Evolutionary conservation across 2,888 invertebrate species (phyloP), one percentile per base, ranked within the genome.

Genomic region (Deilephila elpenor): DNA sequence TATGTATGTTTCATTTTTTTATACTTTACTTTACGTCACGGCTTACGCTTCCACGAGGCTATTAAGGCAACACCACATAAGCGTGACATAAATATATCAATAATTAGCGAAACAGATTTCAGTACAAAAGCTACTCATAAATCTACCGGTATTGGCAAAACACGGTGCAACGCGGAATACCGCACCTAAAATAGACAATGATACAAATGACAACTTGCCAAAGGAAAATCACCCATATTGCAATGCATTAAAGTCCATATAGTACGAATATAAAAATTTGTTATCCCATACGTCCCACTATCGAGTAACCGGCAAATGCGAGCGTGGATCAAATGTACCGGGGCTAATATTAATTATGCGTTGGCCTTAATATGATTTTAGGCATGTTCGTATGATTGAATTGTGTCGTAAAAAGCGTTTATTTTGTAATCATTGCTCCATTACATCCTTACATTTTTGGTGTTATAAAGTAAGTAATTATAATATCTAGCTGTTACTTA

Each of bases 91-190:
- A 73, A 70, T 44, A 73, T 44, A 73, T 73, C 70, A 59, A 67
- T 73, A 73, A 71, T 73, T 73, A 73, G 61, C 17, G 34, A 71
- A 73, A 73, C 73, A 71, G 71, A 73, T 73, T 73, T 71, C 73
- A 17, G 70, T 70, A 71, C 61, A 71, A 73, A 61, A 61, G 62
- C 61, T 61, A 34, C 61, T 70, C 70, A 71, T 73, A 73, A 73
- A 73, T 73, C 73, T 70, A 60, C 56, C 53, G 53, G 60, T 62
- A 73, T 73, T 60, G 71, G 73, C 73, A 73, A 73, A 73, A 73
- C 73, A 73, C 25, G 73, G 71, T 34, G 62, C 37, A 56, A 59
- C 25, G 34, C 61, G n/a, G 61, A 53, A 71, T 70, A 62, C 73
- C 56, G 60, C 44, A 70, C 53, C 70, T 73, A 71, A 56, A 59